Evolutionary conservation across 1,140 invertebrate species (phyloP).

Genomic region (Carposina sasakii): DNA sequence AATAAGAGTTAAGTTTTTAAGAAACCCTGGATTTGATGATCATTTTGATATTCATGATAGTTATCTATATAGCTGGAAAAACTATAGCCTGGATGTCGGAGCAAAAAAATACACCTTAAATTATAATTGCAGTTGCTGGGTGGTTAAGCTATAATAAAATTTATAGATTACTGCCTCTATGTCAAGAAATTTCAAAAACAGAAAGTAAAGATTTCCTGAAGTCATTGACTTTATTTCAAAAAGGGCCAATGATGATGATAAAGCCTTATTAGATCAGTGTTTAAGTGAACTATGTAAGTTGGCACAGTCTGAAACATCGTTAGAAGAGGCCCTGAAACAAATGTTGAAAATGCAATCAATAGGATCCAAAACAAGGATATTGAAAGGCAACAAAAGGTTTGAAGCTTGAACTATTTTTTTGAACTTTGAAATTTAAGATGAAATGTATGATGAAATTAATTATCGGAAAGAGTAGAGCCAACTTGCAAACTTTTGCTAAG

Average conservation of each 20-base stretch:
- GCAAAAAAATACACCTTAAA: constrained; percentile 71
- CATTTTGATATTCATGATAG: constrained; percentile 88
- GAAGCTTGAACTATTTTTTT: constrained; percentile 11
- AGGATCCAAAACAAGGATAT: constrained; percentile 73
- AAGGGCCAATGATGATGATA: constrained; percentile 33
- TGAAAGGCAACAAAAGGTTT: constrained; percentile 70
- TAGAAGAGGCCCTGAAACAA: constrained; percentile 67
- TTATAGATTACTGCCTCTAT: constrained; percentile 66
- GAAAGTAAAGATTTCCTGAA: constrained; percentile 42
- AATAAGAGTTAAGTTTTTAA: constrained; percentile 84
- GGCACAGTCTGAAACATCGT: constrained; percentile 27
- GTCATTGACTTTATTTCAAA: constrained; percentile 40
- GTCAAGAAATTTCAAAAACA: constrained; percentile 39
- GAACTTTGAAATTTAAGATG: no score
- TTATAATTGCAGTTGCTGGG: constrained; percentile 81
- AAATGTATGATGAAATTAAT: no score
- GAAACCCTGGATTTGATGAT: constrained; percentile 88
- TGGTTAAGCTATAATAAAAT: constrained; percentile 80
- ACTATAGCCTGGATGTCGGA: constrained; percentile 79
- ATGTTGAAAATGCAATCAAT: constrained; percentile 71
- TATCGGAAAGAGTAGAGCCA: no score
- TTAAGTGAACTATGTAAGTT: constrained; percentile 31
- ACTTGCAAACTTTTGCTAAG: no score
- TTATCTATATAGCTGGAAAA: constrained; percentile 82
- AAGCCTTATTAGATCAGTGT: constrained; percentile 36